Percentiles rank a stretch among this genome's conserved stretches.
These are phyloP conservation scores for Lordiphosa stackelbergi DNA, from an alignment of 1,140 invertebrate species.

Conservation along the genomic window DNA sequence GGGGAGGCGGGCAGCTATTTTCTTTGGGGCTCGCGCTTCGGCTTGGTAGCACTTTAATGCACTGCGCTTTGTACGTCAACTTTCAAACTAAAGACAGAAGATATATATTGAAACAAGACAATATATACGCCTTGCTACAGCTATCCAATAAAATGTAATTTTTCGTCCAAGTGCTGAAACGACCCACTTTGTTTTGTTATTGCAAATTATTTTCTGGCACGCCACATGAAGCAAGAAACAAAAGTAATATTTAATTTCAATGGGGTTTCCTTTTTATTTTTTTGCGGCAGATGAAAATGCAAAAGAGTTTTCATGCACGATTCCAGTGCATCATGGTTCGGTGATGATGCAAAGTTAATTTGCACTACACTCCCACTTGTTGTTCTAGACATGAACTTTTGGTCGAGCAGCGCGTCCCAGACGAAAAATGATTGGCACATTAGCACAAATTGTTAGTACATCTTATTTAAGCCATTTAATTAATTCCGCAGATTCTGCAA, in stretches of 20 bases:
- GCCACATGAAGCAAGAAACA: constrained; percentile 43
- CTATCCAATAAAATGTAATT: no score
- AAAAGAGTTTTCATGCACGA: constrained; percentile 48
- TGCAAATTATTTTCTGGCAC: constrained; percentile 50
- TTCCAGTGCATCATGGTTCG: constrained; percentile 7
- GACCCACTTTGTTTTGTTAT: constrained; percentile 13
- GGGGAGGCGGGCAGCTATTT: no score
- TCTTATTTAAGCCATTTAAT: constrained; percentile 62
- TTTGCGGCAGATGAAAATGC: constrained; percentile 26
- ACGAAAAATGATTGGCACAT: constrained; percentile 52
- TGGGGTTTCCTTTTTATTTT: constrained; percentile 48
- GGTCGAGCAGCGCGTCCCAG: constrained; percentile 7
- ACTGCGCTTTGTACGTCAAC: no score
- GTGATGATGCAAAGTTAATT: constrained; percentile 57
- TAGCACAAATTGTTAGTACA: constrained; percentile 63
- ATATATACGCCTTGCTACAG: no score
- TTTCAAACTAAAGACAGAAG: no score
- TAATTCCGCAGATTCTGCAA: constrained; percentile 48
- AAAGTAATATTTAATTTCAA: constrained; percentile 49
- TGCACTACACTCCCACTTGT: constrained; percentile 51
- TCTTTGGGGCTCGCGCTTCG: no score
- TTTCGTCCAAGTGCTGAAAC: no score
- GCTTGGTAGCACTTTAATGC: no score
- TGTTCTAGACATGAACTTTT: constrained; percentile 36
- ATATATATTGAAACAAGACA: no score